Evolutionary conservation across 2,113 vertebrate genomes (phyloP), one percentile per base, ranked within the genome.

Genomic region (Callipepla californica): DNA sequence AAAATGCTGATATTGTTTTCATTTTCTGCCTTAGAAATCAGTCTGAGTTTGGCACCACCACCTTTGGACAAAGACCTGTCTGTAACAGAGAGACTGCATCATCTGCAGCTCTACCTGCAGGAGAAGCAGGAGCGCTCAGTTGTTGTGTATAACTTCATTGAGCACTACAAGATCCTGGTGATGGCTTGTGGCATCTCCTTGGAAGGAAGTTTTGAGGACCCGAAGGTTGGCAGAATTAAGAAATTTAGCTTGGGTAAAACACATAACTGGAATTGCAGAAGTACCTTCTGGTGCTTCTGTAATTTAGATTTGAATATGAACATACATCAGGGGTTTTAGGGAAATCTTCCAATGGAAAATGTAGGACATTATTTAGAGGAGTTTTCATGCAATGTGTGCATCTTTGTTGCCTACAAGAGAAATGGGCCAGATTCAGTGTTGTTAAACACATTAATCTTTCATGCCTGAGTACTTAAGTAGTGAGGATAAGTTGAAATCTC

Each of bases 121-220:
- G 94, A 95, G 59, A 74, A 67, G 89, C n/a, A 91, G 74, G 91
- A 94, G 14, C 67, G 62, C 34, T 97, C 97, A 11, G 83, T 98
- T 50, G 74, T 98, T 77, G 80, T 97, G 13, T 99, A 98, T 93
- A 97, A 99, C 96, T 98, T 99, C 92, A 98, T 99, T 85, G 96
- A 98, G 79, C 97, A 98, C 92, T 99, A 99, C 97, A 99, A 99
- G 96, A 98, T 94, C 38, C 97, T 99, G 32, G 96, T 99, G 42
- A 95, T 98, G 89, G 98, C 98, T 85, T 99, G 99, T 96, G 98
- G 97, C 55, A 95, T 99, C 96, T 98, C 98, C 78, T 84, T 99
- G 96, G 98, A 98, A 80, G 98, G 98, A 89, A 96, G 79, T 75
- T 99, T 98, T 96, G 99, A 99, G 96, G 99, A 99, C 90, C 99